These are phyloP conservation scores for Polypedilum vanderplanki DNA, from an alignment of 1,140 invertebrate genomes.

Conservation along the genomic window DNA sequence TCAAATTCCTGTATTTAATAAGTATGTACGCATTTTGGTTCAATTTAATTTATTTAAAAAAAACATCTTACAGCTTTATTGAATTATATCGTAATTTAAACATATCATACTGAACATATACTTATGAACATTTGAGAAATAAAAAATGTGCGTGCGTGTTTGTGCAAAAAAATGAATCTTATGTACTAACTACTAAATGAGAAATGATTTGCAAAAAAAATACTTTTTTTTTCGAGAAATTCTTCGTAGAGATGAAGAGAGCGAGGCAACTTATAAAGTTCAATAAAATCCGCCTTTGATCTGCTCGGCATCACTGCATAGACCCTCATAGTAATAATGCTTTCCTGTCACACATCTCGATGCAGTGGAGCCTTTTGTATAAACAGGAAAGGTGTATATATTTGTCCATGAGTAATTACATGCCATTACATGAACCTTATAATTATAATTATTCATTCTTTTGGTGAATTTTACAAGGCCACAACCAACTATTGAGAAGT, in stretches of 20 bases:
- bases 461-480: slow-evolving; percentile 24
- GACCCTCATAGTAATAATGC: slow-evolving; percentile 35
- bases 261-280: neutral
- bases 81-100: too few relatives aligned
- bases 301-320: slow-evolving; percentile 33
- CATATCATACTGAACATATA: too few relatives aligned
- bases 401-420: slow-evolving; percentile 33
- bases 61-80: too few relatives aligned
- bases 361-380: slow-evolving; percentile 33
- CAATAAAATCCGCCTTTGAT: slow-evolving; percentile 19
- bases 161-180: too few relatives aligned
- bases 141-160: too few relatives aligned
- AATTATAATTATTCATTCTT: slow-evolving; percentile 9
- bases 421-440: slow-evolving; percentile 29
- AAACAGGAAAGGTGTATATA: slow-evolving; percentile 33
- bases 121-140: too few relatives aligned
- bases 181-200: too few relatives aligned
- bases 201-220: too few relatives aligned
- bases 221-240: too few relatives aligned
- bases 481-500: neutral
- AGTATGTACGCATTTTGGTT: too few relatives aligned
- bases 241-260: neutral
- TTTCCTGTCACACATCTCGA: slow-evolving; percentile 36
- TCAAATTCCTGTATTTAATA: too few relatives aligned
- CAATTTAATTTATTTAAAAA: too few relatives aligned